A percentile compares a stretch with the other conserved stretches of the same genome.
Conservation (phyloP, 2,797 vertebrate genomes). For the Rhinogobio ventralis region DNA sequence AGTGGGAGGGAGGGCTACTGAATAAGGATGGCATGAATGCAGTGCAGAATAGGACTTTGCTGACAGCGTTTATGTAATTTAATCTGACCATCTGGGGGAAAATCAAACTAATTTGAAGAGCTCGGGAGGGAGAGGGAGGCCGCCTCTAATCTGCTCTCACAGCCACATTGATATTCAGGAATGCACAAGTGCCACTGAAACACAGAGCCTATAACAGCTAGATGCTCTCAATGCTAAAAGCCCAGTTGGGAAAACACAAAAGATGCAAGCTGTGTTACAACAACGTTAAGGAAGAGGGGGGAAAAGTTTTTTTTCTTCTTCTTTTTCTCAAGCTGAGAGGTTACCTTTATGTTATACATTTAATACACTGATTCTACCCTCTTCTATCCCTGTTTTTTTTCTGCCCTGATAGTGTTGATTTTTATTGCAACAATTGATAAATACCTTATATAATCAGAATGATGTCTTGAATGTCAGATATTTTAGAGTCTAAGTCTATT, state of each 20-base stretch:
- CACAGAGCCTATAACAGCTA: slow-evolving; percentile 31
- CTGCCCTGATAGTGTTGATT: background rate
- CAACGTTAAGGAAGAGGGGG: slow-evolving; percentile 25
- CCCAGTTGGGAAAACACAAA: slow-evolving; percentile 39
- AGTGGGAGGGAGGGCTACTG: background rate
- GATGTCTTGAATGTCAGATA: slow-evolving; percentile 22
- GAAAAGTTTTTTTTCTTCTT: background rate
- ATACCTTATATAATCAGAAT: slow-evolving; percentile 12
- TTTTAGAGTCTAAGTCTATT: slow-evolving; percentile 25
- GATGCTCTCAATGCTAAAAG: slow-evolving; percentile 37
- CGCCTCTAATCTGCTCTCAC: slow-evolving; percentile 46
- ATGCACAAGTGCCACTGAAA: slow-evolving; percentile 51
- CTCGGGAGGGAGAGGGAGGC: slow-evolving; percentile 39
- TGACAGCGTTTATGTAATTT: slow-evolving; percentile 89
- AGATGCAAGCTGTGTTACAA: slow-evolving; percentile 51
- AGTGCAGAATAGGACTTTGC: slow-evolving; percentile 83
- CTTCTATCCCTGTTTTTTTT: background rate
- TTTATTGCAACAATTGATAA: slow-evolving; percentile 15
- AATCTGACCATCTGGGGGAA: slow-evolving; percentile 89
- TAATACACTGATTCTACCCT: background rate
- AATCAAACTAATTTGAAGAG: slow-evolving; percentile 83
- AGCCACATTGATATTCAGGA: slow-evolving; percentile 58
- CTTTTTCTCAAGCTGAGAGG: background rate
- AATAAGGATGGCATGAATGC: slow-evolving; percentile 70
- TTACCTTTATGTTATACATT: background rate